Conservation (phyloP, 2,888 invertebrate species). For the Drosophila ustulata region DNA sequence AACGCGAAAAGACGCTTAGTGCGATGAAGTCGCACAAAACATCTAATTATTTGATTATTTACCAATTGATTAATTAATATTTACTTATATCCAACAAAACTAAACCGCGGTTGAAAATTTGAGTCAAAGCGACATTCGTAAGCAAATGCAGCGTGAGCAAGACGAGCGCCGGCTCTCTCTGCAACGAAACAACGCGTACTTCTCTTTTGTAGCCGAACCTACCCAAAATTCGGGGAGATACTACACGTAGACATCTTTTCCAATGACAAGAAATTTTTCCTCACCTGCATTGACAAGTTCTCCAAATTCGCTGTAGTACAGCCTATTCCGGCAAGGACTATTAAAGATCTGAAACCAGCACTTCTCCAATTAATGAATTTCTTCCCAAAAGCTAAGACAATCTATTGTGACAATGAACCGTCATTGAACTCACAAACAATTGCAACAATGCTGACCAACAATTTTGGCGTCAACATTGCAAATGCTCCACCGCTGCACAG, state of each 20-base stretch:
- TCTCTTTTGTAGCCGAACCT: too few species aligned
- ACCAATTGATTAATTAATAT: too few species aligned
- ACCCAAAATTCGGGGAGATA: too few species aligned
- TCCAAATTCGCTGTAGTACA: conserved; percentile 6
- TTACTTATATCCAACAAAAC: too few species aligned
- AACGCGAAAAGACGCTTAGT: too few species aligned
- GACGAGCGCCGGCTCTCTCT: too few species aligned
- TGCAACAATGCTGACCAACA: not conserved
- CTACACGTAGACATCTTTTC: conserved; percentile 25
- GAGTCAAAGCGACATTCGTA: too few species aligned
- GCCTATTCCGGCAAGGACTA: conserved; percentile 9
- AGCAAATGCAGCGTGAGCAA: too few species aligned
- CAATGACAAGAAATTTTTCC: not conserved
- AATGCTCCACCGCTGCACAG: not conserved
- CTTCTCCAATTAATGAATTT: conserved; percentile 14
- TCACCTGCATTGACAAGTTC: conserved; percentile 15
- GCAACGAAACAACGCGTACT: too few species aligned
- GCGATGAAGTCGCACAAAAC: too few species aligned
- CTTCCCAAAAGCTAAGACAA: conserved; percentile 15
- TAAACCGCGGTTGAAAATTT: too few species aligned
- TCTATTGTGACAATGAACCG: conserved; percentile 32
- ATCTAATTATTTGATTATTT: too few species aligned
- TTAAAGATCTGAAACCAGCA: conserved; percentile 12
- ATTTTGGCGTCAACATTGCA: not conserved
- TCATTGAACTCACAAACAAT: not conserved